These are phyloP conservation scores for Colius striatus DNA, from an alignment of 2,113 vertebrate genomes.

Conservation along the genomic window DNA sequence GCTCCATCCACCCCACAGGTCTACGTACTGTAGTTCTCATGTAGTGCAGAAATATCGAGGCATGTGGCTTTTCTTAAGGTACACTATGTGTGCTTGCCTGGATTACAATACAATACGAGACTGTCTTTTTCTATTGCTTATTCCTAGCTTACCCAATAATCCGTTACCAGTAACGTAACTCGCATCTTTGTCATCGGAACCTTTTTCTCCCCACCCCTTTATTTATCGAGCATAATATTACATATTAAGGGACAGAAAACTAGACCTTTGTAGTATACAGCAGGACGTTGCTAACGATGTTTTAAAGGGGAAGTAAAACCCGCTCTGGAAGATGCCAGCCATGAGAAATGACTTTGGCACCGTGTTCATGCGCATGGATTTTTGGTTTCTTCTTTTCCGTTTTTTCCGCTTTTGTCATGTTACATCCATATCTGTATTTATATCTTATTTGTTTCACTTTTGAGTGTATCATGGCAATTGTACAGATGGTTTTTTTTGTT, in stretches of 20 bases:
- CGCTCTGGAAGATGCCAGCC: constrained; percentile 62
- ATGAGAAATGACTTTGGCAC: constrained; percentile 72
- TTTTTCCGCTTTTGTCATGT: constrained; percentile 83
- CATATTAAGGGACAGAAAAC: constrained; percentile 70
- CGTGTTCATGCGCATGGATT: constrained; percentile 86
- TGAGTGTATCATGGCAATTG: constrained; percentile 89
- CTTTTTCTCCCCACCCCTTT: constrained; percentile 73
- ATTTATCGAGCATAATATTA: constrained; percentile 74
- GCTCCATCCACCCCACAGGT: constrained; percentile 61
- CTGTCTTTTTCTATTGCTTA: constrained; percentile 72
- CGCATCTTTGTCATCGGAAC: constrained; percentile 68
- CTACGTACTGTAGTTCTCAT: constrained; percentile 73
- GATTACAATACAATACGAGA: constrained; percentile 65
- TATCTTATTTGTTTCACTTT: constrained; percentile 88
- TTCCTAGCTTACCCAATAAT: constrained; percentile 69
- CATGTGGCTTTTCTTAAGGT: constrained; percentile 77
- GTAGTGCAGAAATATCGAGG: constrained; percentile 74
- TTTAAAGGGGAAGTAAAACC: constrained; percentile 71
- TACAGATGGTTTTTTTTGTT: constrained; percentile 90
- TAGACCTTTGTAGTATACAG: constrained; percentile 74
- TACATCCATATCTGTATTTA: constrained; percentile 94
- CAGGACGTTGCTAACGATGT: constrained; percentile 74
- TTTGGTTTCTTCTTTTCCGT: constrained; percentile 57
- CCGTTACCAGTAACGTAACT: constrained; percentile 67
- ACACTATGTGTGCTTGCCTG: constrained; percentile 75